Conservation (phyloP, 2,797 vertebrate genomes). For the Chromobotia macracanthus region DNA sequence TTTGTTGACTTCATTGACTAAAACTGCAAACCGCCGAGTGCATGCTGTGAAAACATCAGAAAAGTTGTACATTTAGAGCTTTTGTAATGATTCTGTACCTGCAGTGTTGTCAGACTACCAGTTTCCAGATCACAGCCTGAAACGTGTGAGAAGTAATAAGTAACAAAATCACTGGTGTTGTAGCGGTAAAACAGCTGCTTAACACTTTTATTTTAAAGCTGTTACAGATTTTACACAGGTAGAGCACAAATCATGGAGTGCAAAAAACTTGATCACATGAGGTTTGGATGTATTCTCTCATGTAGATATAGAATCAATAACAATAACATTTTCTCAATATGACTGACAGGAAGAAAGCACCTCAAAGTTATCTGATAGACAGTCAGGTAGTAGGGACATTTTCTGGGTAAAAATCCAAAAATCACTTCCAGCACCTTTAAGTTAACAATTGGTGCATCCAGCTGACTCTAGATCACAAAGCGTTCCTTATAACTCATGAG, state of each 20-base stretch:
- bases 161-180: not conserved
- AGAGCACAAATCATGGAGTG: not conserved
- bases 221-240: not conserved
- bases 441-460: not conserved
- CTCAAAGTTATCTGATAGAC: too few species aligned
- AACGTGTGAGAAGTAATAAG: not conserved
- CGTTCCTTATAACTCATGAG: conserved; percentile 14
- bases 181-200: not conserved
- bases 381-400: not conserved
- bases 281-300: conserved; percentile 30
- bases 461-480: conserved; percentile 11
- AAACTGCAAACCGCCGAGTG: too few species aligned
- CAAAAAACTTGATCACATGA: conserved; percentile 17
- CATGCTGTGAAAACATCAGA: not conserved
- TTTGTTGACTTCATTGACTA: too few species aligned
- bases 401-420: not conserved
- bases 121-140: not conserved
- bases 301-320: conserved; percentile 49
- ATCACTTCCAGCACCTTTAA: not conserved
- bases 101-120: not conserved
- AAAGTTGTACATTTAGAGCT: not conserved
- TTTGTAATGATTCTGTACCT: not conserved
- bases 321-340: not conserved
- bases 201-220: not conserved
- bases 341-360: too few species aligned